Evolutionary conservation across 2,113 vertebrate genomes (phyloP).

Genomic region (Gnathonemus longibarbis): DNA sequence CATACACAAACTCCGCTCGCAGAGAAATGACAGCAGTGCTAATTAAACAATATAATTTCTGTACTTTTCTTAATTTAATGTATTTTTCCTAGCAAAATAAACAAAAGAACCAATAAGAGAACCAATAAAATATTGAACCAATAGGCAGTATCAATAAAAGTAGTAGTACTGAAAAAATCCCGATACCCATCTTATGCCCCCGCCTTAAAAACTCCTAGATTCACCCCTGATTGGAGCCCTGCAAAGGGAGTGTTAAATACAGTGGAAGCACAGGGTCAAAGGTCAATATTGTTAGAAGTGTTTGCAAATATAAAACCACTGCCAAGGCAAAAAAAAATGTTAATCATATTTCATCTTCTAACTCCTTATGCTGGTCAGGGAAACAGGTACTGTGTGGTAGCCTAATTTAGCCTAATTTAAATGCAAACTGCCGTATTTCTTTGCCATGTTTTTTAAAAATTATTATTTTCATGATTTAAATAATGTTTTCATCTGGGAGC

Average conservation of each 20-base stretch:
- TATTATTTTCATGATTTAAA: neutral
- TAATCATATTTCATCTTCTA: neutral
- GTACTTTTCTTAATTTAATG: no score
- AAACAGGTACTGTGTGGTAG: neutral
- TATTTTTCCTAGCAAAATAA: no score
- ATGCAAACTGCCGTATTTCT: neutral
- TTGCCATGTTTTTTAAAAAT: neutral
- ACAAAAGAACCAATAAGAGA: no score
- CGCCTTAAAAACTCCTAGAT: neutral
- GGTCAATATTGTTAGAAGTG: no score
- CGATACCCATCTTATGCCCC: neutral
- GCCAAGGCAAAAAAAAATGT: neutral
- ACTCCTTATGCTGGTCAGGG: neutral
- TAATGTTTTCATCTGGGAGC: neutral
- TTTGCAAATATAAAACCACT: neutral
- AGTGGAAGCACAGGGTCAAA: no score
- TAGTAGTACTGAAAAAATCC: no score
- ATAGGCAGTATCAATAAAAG: no score
- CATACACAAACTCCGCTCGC: neutral
- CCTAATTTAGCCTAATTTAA: neutral
- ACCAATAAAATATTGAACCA: no score
- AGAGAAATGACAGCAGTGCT: neutral
- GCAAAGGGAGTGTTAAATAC: no score
- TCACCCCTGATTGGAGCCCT: neutral
- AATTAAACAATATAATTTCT: neutral